These are phyloP conservation scores for Gorsachius magnificus DNA, from an alignment of 2,797 vertebrate genomes.

Conservation along the genomic window DNA sequence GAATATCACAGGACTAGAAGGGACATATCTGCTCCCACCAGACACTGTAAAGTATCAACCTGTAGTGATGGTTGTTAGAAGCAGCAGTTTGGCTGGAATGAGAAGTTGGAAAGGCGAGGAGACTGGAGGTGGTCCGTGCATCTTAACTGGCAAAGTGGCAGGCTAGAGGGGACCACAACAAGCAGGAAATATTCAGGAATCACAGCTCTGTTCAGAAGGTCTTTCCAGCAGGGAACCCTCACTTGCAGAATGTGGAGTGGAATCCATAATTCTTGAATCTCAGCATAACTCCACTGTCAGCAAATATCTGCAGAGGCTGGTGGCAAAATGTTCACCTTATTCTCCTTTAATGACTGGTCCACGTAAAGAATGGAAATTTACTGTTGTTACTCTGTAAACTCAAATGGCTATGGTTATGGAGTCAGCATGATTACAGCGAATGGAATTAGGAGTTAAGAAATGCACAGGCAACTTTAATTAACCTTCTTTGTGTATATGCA, in stretches of 20 bases:
- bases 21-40: slow-evolving; percentile 6
- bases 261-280: neutral
- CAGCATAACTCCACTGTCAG: neutral
- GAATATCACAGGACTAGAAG: neutral
- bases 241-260: neutral
- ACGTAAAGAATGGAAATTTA: slow-evolving; percentile 28
- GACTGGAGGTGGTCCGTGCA: neutral
- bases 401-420: slow-evolving; percentile 14
- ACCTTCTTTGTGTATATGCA: slow-evolving; percentile 50
- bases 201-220: neutral
- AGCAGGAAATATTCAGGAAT: neutral
- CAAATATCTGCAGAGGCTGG: neutral
- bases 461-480: slow-evolving; percentile 61
- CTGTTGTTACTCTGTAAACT: slow-evolving; percentile 25
- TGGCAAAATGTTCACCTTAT: neutral
- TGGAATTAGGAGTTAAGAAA: slow-evolving; percentile 63
- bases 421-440: slow-evolving; percentile 50
- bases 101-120: neutral
- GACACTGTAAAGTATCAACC: neutral
- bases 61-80: slow-evolving; percentile 18
- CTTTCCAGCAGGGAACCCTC: neutral
- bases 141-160: neutral
- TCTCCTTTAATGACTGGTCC: neutral
- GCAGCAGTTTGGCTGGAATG: neutral
- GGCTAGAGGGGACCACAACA: neutral